These are phyloP conservation scores for Anastatus disparis DNA, from an alignment of 1,140 invertebrate species.

Conservation along the genomic window DNA sequence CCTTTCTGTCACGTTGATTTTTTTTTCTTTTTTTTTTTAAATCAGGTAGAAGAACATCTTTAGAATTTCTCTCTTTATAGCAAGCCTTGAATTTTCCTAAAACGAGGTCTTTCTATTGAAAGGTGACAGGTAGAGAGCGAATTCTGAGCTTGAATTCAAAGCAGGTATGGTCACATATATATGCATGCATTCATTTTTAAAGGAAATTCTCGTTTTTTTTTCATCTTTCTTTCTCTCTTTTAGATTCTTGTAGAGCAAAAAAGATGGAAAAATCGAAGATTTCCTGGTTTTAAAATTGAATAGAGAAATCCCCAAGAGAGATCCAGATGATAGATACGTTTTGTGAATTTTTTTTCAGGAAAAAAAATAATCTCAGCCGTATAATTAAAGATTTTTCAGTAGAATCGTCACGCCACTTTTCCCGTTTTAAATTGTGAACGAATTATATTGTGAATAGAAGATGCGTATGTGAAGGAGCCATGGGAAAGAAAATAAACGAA, in stretches of 20 bases:
- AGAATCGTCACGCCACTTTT: constrained; percentile 22
- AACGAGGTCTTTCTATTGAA: no score
- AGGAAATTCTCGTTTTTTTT: no score
- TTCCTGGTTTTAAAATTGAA: constrained; percentile 32
- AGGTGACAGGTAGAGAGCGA: constrained; percentile 32
- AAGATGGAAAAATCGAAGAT: constrained; percentile 33
- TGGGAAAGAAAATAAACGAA: neutral
- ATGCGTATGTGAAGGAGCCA: neutral
- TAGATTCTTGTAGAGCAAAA: no score
- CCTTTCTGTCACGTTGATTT: constrained; percentile 11
- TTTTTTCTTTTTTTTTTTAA: no score
- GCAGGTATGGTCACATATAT: neutral
- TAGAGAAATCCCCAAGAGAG: neutral
- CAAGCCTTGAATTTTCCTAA: no score
- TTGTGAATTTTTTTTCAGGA: constrained; percentile 33
- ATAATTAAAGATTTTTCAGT: constrained; percentile 34
- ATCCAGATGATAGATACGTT: constrained; percentile 40
- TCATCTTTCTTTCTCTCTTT: no score
- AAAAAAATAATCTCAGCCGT: constrained; percentile 21
- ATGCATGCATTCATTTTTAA: no score
- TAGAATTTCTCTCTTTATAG: no score
- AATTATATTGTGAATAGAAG: no score
- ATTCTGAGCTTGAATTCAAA: constrained; percentile 19
- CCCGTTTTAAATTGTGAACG: no score
- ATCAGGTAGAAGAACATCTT: constrained; percentile 33